Base-by-base conservation (phyloP, 2,888 invertebrate species). In the Caenorhabditis afra region DNA sequence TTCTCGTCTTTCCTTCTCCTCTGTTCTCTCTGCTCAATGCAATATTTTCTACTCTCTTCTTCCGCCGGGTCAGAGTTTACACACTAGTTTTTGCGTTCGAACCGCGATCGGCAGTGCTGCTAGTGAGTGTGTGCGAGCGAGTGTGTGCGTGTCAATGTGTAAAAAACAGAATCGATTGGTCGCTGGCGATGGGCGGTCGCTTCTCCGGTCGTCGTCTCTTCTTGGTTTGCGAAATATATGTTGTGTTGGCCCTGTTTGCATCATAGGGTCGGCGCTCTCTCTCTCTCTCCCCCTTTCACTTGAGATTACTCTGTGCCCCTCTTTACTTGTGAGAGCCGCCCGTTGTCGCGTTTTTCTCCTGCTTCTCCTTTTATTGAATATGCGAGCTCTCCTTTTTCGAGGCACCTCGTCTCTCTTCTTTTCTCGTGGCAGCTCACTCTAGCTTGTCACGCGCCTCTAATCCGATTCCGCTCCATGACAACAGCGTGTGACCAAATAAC, bases 151-250 rank as follows among this genome's bases (percentile, higher is more conserved):
- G 45, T 65, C 35, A 29, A 44, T 55, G 65, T 70, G 47, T 53
- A 73, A 73, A 73, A 73, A 73, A 73, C 73, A 65, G 41, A 58
- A 73, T 73, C 58, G 73, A 73, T 73, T 39, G 29, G 73, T 14
- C 50, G 64, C 41, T 55, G 62, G 41, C 49, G 55, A 58, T 73
- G 73, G 73, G 73, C 73, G 73, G 73, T 55, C 64, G 29, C 29
- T 29, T 5, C 7, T 23, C 35, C 3, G 23, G 49, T 18, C 62
- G 22, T 35, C 62, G 71, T 57, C 61, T 44, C 47, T 52, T 49
- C 73, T 58, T 62, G 47, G 55, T 49, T 71, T 64, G 70, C 61
- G 71, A 70, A 71, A 62, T 71, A 59, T 71, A 7, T 55, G 47
- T 62, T 71, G 64, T 57, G 49, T 18, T 12, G 66, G 52, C 62